Evolutionary conservation across 2,888 invertebrate species (phyloP).

Genomic region (Andrena camellia): DNA sequence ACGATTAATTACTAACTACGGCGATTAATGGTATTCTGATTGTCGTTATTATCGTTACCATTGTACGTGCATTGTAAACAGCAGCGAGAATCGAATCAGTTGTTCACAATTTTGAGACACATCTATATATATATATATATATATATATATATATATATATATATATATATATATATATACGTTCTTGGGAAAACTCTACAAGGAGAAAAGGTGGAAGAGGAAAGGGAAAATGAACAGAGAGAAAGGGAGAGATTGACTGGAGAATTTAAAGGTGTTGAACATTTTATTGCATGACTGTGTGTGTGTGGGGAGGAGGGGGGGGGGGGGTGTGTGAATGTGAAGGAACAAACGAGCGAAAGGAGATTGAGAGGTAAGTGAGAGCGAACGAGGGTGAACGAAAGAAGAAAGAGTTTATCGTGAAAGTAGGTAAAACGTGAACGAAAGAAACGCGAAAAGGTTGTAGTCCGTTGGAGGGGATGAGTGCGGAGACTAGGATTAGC

Average conservation of each 20-base stretch:
- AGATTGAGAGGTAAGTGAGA: not conserved
- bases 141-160: too few relatives aligned
- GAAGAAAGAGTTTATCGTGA: not conserved
- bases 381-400: slow-evolving; percentile 20
- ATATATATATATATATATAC: slow-evolving; percentile 74
- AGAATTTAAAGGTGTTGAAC: slow-evolving; percentile 58
- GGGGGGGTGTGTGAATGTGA: not conserved
- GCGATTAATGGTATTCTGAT: slow-evolving; percentile 77
- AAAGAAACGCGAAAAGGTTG: slow-evolving; percentile 29
- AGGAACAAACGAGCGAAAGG: not conserved
- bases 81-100: slow-evolving; percentile 82
- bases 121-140: slow-evolving; percentile 76
- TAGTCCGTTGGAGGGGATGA: slow-evolving; percentile 56
- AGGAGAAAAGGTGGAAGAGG: slow-evolving; percentile 44
- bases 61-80: slow-evolving; percentile 82
- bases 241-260: slow-evolving; percentile 69
- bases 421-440: not conserved
- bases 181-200: slow-evolving; percentile 78
- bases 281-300: slow-evolving; percentile 4
- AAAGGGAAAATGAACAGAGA: slow-evolving; percentile 11
- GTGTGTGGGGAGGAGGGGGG: too few relatives aligned
- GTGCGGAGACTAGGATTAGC: slow-evolving; percentile 56
- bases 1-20: slow-evolving; percentile 76
- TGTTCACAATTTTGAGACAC: slow-evolving; percentile 84
- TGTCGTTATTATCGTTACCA: slow-evolving; percentile 76